phyloP scores from a whole-genome alignment of 2,888 invertebrate genomes.

The Hirtodrosophila trivittata region DNA sequence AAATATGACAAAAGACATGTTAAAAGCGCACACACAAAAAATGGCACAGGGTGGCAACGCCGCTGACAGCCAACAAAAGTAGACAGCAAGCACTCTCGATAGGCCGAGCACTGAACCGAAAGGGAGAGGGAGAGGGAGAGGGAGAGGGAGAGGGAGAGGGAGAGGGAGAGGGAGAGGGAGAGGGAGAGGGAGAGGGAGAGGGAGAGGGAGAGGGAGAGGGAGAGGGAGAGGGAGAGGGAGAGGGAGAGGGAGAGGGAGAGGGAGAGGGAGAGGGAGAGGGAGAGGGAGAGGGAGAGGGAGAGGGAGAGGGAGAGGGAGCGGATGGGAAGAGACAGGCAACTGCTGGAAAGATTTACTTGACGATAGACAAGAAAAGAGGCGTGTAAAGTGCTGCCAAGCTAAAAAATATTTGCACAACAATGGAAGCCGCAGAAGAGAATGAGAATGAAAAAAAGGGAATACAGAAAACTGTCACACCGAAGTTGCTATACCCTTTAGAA shows the following conservation, averaged over 20 bases:
- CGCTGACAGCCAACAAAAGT: constrained; percentile 57
- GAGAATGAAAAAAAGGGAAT: constrained; percentile 16
- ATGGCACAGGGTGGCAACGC: constrained; percentile 32
- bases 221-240: too few species aligned
- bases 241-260: too few species aligned
- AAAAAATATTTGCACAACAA: constrained; percentile 74
- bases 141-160: not conserved
- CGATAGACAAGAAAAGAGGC: constrained; percentile 50
- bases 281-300: too few species aligned
- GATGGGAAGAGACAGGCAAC: too few species aligned
- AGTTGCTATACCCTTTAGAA: too few species aligned
- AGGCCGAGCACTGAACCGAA: constrained; percentile 26
- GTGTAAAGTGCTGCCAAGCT: constrained; percentile 64
- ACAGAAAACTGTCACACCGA: constrained; percentile 9
- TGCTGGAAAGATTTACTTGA: constrained; percentile 50
- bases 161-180: not conserved
- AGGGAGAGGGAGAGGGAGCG: too few species aligned
- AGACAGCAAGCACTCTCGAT: constrained; percentile 56
- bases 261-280: too few species aligned
- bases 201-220: too few species aligned
- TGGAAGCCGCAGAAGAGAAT: constrained; percentile 50
- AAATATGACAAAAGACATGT: constrained; percentile 73
- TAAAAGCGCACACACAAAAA: constrained; percentile 55
- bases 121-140: not conserved
- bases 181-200: too few species aligned